Percentiles rank a stretch among this genome's conserved stretches.
Evolutionary conservation across 1,140 invertebrate genomes (phyloP).

Genomic region (Planococcus citri): DNA sequence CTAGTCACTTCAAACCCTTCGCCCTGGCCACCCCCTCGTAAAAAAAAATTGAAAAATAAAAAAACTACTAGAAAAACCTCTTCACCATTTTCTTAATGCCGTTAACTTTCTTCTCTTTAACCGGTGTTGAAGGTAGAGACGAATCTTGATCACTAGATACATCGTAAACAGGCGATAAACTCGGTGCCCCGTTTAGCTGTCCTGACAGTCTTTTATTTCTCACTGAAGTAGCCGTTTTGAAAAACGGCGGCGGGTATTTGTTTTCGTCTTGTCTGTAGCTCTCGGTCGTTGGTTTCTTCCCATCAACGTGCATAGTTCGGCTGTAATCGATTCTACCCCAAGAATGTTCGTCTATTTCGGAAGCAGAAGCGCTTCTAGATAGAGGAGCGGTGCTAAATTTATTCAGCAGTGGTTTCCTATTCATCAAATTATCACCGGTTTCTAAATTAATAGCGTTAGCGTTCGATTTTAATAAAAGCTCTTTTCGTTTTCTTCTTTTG

Average conservation of each 20-base stretch:
- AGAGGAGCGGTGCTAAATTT: not conserved
- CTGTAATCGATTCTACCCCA: not conserved
- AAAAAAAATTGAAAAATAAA: not conserved
- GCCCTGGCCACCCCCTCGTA: no score
- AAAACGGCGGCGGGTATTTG: not conserved
- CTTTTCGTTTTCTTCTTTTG: conserved; percentile 34
- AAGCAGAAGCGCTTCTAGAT: conserved; percentile 23
- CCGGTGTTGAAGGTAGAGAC: not conserved
- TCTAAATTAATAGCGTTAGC: conserved; percentile 24
- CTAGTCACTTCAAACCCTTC: no score
- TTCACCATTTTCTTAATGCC: conserved; percentile 8
- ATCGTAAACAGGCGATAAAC: conserved; percentile 4
- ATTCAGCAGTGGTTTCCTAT: not conserved
- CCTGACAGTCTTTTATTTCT: conserved; percentile 22
- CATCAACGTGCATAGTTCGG: not conserved
- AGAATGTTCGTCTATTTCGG: conserved; percentile 17
- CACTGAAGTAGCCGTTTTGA: conserved; percentile 23
- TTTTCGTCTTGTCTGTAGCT: not conserved
- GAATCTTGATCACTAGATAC: conserved; percentile 9
- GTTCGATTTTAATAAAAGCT: conserved; percentile 35
- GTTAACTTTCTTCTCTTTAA: conserved; percentile 6
- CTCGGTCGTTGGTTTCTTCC: not conserved
- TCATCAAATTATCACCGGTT: conserved; percentile 16
- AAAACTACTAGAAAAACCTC: not conserved
- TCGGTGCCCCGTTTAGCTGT: not conserved